These are phyloP conservation scores for Emydoidea blandingii DNA, from an alignment of 2,797 vertebrate genomes.

Conservation along the genomic window DNA sequence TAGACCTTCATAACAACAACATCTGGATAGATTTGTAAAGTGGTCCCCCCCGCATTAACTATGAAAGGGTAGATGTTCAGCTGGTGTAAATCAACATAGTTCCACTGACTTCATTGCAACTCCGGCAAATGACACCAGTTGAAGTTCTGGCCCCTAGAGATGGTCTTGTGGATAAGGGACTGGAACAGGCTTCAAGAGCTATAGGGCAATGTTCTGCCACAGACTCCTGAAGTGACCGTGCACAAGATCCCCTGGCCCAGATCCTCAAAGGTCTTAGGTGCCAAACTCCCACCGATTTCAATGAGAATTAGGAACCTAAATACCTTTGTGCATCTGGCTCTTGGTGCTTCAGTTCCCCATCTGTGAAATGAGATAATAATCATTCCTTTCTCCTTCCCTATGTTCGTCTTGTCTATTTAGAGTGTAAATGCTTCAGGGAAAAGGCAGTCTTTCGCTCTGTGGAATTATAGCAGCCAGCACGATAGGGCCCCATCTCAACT, in stretches of 20 bases:
- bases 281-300: neutral
- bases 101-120: neutral
- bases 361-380: neutral
- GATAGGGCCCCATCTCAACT: neutral
- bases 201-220: neutral
- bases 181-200: neutral
- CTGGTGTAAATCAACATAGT: neutral
- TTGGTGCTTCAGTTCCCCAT: neutral
- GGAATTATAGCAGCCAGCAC: neutral
- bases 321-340: neutral
- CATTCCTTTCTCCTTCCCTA: neutral
- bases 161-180: neutral
- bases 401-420: neutral
- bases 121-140: neutral
- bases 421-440: neutral
- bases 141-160: neutral
- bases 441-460: neutral
- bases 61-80: neutral
- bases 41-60: neutral
- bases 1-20: neutral
- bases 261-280: neutral
- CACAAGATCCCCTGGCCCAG: neutral
- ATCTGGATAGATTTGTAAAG: neutral
- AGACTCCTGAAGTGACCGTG: neutral
- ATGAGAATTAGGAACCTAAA: neutral